Percentiles rank a stretch among this genome's conserved stretches.
Conservation (phyloP, 92 coral and sea anemone species). For the Zoanthus sansibaricus region DNA sequence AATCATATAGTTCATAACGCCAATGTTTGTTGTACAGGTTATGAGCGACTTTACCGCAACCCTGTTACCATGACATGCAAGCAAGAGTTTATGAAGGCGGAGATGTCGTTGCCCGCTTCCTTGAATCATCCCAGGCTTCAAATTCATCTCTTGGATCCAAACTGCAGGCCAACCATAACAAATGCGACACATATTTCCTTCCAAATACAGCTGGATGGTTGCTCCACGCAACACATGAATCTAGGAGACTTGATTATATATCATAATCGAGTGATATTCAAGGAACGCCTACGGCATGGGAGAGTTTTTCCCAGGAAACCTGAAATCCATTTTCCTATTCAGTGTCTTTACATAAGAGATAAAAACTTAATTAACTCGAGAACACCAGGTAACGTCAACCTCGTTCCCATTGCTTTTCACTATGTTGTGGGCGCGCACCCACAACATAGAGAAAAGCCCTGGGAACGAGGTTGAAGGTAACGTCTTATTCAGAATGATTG, state of each 20-base stretch:
- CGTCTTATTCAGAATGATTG: too few species aligned
- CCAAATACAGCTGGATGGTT: constrained; percentile 31
- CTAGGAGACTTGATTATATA: constrained; percentile 37
- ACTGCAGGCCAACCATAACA: constrained; percentile 22
- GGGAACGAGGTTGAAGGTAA: too few species aligned
- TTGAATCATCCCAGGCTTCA: constrained; percentile 18
- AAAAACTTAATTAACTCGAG: constrained; percentile 1
- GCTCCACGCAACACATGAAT: constrained; percentile 15
- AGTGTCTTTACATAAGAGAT: constrained; percentile 31
- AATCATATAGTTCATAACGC: too few species aligned
- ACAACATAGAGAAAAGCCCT: too few species aligned
- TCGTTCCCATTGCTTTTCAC: too few species aligned
- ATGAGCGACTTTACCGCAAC: not conserved
- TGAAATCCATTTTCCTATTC: constrained; percentile 34
- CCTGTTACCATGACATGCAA: not conserved
- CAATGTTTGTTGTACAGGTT: constrained; percentile 3
- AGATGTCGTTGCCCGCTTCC: not conserved
- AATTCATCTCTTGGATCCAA: constrained; percentile 34
- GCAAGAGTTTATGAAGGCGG: not conserved
- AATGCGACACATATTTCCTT: constrained; percentile 20
- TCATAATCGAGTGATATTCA: constrained; percentile 34
- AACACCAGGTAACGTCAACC: constrained; percentile 2
- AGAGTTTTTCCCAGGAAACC: constrained; percentile 9
- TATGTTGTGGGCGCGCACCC: too few species aligned
- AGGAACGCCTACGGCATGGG: constrained; percentile 17